Percentiles rank a stretch among this genome's conserved stretches.
These are phyloP conservation scores for Pipistrellus pipistrellus DNA, from an alignment of 2,797 vertebrate genomes.

Conservation along the genomic window DNA sequence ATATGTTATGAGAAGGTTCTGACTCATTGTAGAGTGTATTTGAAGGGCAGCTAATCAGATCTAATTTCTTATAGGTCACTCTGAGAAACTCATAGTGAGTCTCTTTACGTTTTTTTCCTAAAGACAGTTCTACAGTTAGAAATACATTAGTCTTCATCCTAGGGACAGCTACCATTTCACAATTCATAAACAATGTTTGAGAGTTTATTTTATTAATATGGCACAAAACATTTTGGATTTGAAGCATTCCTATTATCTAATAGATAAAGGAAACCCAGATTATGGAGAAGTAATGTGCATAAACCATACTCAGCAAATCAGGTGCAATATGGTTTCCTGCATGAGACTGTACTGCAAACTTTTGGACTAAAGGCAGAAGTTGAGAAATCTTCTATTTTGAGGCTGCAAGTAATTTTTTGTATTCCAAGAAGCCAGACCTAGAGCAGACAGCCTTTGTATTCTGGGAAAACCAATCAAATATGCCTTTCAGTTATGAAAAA, in stretches of 20 bases:
- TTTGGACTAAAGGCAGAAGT: background rate
- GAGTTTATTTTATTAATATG: background rate
- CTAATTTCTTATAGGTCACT: conserved; percentile 41
- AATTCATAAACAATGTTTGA: conserved; percentile 13
- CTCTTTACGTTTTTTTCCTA: conserved; percentile 20
- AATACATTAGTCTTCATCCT: conserved; percentile 20
- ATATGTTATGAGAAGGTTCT: background rate
- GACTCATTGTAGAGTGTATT: background rate
- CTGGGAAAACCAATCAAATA: background rate
- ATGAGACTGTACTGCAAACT: background rate
- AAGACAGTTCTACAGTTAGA: background rate
- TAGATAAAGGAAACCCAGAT: background rate
- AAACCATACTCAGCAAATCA: background rate
- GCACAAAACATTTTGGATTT: background rate
- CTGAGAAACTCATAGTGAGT: background rate
- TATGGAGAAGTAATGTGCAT: background rate
- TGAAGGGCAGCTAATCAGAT: background rate
- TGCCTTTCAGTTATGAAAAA: background rate
- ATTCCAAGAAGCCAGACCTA: background rate
- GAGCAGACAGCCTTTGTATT: background rate
- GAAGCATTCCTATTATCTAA: conserved; percentile 2
- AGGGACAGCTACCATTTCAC: conserved; percentile 29
- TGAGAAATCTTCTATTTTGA: background rate
- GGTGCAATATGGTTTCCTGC: background rate
- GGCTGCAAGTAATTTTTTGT: background rate